Base-by-base conservation (phyloP, 2,888 invertebrate species). In the Thera britannica region DNA sequence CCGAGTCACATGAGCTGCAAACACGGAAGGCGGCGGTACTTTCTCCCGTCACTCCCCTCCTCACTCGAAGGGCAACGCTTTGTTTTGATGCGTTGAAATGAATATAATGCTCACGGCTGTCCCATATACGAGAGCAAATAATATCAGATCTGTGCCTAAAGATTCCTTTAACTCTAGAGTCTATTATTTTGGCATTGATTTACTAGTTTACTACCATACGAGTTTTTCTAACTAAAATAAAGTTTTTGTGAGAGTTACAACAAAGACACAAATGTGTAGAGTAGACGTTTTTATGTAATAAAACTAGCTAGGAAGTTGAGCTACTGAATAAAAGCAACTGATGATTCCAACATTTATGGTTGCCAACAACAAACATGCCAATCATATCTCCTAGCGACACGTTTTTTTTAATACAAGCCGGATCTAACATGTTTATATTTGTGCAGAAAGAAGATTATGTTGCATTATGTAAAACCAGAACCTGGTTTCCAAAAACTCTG, bases 1-100 rank as follows among this genome's bases (percentile, higher is more conserved):
- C 80, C 74, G 68, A 83, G 83, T 84, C 84, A 84, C 84, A 85
- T 85, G 83, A 76, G 80, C 77, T 73, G 85, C 81, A 80, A 81
- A 87, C 79, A 76, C 89, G 87, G 88, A 89, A 90, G 86, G 57
- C 62, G 58, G 55, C 60, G 52, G 59, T 63, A 66, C 70, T 70
- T 70, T 70, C 70, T 70, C 63, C 60, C 69, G 46, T 46, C 61
- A 57, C 44, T 9, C 44, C 44, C 44, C 6, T 36, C 56, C 54
- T 49, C 49, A 49, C 61, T 58, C 2, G 23, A 59, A 58, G 58
- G 62, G 58, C 62, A 8, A 12, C 35, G 41, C 46, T 49, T 60
- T 41, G 54, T 57, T 62, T 52, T 58, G 62, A 58, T 62, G 52
- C 11, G 48, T 38, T 56, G 11, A 56, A 46, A 9, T 8, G 2